These are phyloP conservation scores for Ophthalmolycus amberensis DNA, from an alignment of 2,113 vertebrate species.

Conservation along the genomic window DNA sequence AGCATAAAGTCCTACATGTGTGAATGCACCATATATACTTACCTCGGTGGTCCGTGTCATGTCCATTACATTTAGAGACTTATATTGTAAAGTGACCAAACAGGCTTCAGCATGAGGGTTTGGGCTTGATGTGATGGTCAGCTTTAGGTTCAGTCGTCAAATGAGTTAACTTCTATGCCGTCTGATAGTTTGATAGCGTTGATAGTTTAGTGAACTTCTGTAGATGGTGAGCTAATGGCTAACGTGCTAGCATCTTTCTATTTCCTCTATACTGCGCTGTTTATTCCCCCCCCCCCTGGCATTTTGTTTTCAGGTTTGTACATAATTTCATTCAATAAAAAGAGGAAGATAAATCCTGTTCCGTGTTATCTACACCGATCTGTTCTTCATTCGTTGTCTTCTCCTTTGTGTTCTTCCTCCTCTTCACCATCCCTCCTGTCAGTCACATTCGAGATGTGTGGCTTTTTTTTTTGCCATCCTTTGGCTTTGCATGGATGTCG, in stretches of 20 bases:
- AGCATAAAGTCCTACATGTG: constrained; percentile 50
- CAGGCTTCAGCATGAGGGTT: constrained; percentile 11
- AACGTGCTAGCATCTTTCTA: not conserved
- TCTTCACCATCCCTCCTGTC: constrained; percentile 27
- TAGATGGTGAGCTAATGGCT: not conserved
- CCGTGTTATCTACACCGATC: constrained; percentile 9
- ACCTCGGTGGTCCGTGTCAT: constrained; percentile 63
- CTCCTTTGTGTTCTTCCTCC: constrained; percentile 27
- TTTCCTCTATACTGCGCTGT: not conserved
- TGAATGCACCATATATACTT: constrained; percentile 53
- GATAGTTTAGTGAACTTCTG: not conserved
- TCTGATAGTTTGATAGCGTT: not conserved
- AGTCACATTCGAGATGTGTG: constrained; percentile 47
- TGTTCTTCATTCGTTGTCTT: not conserved
- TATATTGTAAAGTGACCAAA: constrained; percentile 28
- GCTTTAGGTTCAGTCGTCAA: constrained; percentile 28
- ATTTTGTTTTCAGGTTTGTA: not conserved
- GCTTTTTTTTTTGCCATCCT: constrained; percentile 72
- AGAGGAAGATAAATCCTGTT: not conserved
- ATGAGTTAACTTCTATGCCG: not conserved
- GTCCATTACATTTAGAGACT: constrained; percentile 53
- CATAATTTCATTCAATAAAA: not conserved
- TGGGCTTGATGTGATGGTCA: constrained; percentile 22
- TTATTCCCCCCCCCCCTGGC: too few relatives aligned
- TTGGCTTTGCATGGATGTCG: constrained; percentile 45